These are phyloP conservation scores for Dendrophyllia cribrosa DNA, from an alignment of 64 coral and sea anemone species.

Conservation along the genomic window DNA sequence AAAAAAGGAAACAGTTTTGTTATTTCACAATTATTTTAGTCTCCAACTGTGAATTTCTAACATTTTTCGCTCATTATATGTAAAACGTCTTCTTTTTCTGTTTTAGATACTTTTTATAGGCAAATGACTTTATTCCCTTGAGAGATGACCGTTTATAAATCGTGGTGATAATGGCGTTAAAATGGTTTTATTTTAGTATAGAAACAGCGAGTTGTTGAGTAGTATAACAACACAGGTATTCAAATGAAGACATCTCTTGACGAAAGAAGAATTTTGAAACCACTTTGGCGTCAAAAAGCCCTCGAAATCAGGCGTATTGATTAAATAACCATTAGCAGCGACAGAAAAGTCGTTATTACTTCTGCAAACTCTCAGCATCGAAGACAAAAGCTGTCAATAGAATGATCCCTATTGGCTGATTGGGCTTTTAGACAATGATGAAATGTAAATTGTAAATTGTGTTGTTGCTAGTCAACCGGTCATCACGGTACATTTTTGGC, in stretches of 20 bases:
- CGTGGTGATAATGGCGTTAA: neutral
- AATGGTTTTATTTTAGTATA: neutral
- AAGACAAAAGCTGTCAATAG: constrained; percentile 39
- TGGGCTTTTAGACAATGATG: neutral
- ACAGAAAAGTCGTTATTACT: constrained; percentile 14
- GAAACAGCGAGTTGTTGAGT: neutral
- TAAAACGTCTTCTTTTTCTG: neutral
- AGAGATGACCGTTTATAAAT: neutral
- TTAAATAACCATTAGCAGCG: neutral
- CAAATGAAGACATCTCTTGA: neutral
- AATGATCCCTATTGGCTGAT: constrained; percentile 10
- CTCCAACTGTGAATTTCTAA: constrained; percentile 8
- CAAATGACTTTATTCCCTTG: constrained; percentile 20
- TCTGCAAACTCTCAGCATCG: neutral
- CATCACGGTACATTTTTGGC: neutral
- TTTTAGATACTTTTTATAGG: neutral
- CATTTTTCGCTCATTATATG: neutral
- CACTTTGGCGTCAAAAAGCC: neutral
- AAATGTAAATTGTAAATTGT: neutral
- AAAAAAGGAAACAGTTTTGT: neutral
- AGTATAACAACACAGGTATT: constrained; percentile 3
- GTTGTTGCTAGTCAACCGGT: neutral
- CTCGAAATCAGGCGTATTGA: constrained; percentile 7
- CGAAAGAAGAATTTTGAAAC: constrained; percentile 53
- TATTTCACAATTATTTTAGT: neutral